Evolutionary conservation across 2,888 invertebrate species (phyloP).

Genomic region (Nudaria mundana): DNA sequence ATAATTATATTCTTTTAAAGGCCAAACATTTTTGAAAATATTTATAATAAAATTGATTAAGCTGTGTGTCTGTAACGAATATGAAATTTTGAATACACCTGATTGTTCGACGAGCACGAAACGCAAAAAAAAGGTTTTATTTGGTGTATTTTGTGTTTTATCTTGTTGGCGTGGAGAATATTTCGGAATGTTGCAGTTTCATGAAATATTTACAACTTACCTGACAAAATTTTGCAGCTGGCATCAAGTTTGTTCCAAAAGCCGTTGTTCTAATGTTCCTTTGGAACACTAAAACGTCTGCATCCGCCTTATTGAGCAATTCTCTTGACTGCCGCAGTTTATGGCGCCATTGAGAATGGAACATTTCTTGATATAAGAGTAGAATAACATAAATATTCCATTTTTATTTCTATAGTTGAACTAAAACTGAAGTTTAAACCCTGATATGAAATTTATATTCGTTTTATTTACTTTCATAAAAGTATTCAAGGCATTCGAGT

Average conservation of each 20-base stretch:
- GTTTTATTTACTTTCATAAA: background rate
- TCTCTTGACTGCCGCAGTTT: constrained; percentile 23
- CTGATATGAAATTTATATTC: background rate
- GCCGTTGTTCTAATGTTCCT: constrained; percentile 22
- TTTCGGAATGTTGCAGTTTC: background rate
- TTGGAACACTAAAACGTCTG: constrained; percentile 21
- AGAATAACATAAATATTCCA: constrained; percentile 14
- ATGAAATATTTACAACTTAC: constrained; percentile 1
- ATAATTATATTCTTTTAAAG: too few relatives aligned
- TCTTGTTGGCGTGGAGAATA: constrained; percentile 1
- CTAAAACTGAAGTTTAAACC: background rate
- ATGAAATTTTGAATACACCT: constrained; percentile 1
- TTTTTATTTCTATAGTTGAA: constrained; percentile 7
- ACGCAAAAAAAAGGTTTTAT: background rate
- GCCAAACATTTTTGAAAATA: too few relatives aligned
- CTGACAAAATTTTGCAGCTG: constrained; percentile 18
- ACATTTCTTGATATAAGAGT: constrained; percentile 17
- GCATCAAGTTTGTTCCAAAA: constrained; percentile 16
- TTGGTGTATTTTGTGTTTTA: background rate
- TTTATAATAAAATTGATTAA: background rate
- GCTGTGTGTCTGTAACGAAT: constrained; percentile 1
- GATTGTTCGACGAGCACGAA: background rate
- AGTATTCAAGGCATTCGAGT: too few relatives aligned
- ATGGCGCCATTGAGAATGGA: constrained; percentile 12
- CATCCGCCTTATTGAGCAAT: constrained; percentile 31